These are phyloP conservation scores for Rhopalosiphum padi DNA, from an alignment of 1,140 invertebrate species.

Conservation along the genomic window DNA sequence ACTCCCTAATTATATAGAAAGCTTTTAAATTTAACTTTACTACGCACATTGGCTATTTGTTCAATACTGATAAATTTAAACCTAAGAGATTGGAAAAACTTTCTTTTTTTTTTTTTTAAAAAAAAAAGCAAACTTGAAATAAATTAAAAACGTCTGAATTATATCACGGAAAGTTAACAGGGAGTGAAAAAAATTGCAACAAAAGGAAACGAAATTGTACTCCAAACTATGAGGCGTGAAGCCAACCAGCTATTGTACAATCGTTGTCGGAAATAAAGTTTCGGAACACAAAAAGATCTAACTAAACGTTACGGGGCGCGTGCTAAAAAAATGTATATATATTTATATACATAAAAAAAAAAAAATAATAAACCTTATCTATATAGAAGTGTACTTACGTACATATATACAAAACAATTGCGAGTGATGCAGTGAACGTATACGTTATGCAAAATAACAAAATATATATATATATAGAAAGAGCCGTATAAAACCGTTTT, in stretches of 20 bases:
- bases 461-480: too few species aligned
- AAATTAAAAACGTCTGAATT: slow-evolving; percentile 1
- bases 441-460: too few species aligned
- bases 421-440: too few species aligned
- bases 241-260: background rate
- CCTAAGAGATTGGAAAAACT: background rate
- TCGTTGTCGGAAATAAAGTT: background rate
- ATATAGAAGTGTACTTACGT: background rate
- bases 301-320: background rate
- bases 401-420: background rate
- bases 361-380: background rate
- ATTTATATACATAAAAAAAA: background rate
- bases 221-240: background rate
- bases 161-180: background rate
- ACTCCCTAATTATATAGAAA: background rate
- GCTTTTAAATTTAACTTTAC: background rate
- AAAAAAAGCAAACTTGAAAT: background rate
- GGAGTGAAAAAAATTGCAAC: background rate
- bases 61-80: background rate
- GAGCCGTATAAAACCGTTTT: background rate
- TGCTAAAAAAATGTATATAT: background rate
- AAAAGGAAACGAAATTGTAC: background rate
- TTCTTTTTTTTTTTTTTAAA: background rate
- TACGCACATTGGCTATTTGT: background rate
- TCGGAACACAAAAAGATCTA: slow-evolving; percentile 6